Base-by-base conservation (phyloP, 2,888 invertebrate genomes). In the Eugnorisma glareosa region DNA sequence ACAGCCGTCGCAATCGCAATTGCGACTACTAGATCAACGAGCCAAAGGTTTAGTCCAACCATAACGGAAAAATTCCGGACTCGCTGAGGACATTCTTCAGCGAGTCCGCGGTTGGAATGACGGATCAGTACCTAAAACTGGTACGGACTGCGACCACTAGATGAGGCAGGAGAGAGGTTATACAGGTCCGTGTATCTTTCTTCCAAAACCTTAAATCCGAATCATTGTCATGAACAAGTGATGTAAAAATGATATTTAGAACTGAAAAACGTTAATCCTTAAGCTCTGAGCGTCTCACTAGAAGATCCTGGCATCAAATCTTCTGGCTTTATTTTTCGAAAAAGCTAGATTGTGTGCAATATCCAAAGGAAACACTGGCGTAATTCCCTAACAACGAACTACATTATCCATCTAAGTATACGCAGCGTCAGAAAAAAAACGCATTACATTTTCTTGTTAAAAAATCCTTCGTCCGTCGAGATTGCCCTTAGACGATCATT, bases 401-500 rank as follows among this genome's bases (percentile, higher is more conserved):
- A 45, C 70, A 84, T 67, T 64, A 79, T 71, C 79, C 28, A 63
- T 18, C 31, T 69, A 78, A 40, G 31, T 67, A 67, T 31, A 70
- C 66, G 48, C 37, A 84, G 48, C 79, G 63, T 64, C 71, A 81
- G 71, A 68, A 64, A 84, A 81, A 82, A 85, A 85, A 72, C 69
- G 61, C 66, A 83, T 86, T 75, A 75, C 76, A 72, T 85, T 85
- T 82, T 77, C 84, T 54, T 76, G 74, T 45, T 40, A 79, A 84
- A 79, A 81, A 73, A 54, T 67, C 45, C 48, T 73, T 67, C 37
- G 43, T 73, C 84, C 83, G 75, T 68, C 54, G 70, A 84, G 84
- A 79, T 79, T 79, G 70, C 76, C 68, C 87, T 78, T 64, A 75
- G 67, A 61, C 64, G 75, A 79, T 76, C 75, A 88, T 88, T 86